A percentile compares a stretch with the other conserved stretches of the same genome.
Evolutionary conservation across 2,113 vertebrate species (phyloP).

Genomic region (Centrocercus urophasianus): DNA sequence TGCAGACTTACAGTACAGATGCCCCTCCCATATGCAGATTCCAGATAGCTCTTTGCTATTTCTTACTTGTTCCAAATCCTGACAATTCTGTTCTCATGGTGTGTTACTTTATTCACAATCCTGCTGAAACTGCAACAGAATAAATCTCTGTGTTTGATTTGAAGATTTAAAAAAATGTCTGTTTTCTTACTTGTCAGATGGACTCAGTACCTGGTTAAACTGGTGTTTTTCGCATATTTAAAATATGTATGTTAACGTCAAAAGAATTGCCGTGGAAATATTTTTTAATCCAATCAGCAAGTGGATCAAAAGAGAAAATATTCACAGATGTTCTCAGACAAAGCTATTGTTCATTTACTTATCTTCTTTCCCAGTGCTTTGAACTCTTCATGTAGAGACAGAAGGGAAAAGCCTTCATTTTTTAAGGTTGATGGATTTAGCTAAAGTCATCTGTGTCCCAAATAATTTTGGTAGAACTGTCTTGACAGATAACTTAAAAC

Average conservation of each 20-base stretch:
- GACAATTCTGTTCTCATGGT: neutral
- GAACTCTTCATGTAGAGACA: neutral
- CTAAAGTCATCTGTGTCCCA: neutral
- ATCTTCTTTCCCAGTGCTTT: neutral
- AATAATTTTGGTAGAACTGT: slow-evolving; percentile 17
- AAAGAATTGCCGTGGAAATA: neutral
- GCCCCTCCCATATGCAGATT: neutral
- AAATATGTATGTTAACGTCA: neutral
- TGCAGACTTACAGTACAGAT: neutral
- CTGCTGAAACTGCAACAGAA: slow-evolving; percentile 2
- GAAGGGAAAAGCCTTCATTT: neutral
- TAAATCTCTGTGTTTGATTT: neutral
- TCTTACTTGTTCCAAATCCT: neutral
- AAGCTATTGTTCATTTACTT: slow-evolving; percentile 18
- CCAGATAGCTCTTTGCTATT: neutral
- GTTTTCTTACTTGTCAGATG: neutral
- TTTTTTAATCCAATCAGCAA: neutral
- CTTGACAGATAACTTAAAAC: slow-evolving; percentile 16
- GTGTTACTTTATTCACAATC: neutral
- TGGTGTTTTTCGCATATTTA: neutral
- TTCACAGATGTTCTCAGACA: slow-evolving; percentile 11
- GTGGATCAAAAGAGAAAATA: neutral
- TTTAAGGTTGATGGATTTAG: slow-evolving; percentile 21
- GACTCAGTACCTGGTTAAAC: neutral
- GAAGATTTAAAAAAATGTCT: neutral